These are phyloP conservation scores for Cenopis cana DNA, from an alignment of 2,888 invertebrate species.

Conservation along the genomic window DNA sequence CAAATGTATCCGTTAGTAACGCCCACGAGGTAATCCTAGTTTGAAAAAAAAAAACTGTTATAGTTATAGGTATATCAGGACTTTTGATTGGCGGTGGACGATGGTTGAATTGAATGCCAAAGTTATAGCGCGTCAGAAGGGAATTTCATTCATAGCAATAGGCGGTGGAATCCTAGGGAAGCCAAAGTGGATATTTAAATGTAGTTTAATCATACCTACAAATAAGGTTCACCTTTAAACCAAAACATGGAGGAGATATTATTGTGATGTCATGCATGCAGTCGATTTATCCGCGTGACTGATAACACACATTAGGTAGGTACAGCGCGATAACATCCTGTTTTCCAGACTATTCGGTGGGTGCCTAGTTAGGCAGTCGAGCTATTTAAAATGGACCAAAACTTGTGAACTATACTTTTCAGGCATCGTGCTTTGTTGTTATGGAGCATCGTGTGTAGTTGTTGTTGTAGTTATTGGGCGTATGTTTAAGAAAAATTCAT, in stretches of 20 bases:
- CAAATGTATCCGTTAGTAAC: no score
- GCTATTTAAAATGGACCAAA: no score
- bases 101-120: no score
- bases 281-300: conserved; percentile 38
- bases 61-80: no score
- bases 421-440: no score
- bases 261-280: conserved; percentile 5
- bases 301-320: conserved; percentile 24
- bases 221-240: conserved; percentile 1
- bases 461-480: no score
- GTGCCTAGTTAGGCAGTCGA: neutral
- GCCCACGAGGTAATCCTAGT: neutral
- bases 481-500: no score
- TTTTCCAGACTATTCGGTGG: conserved; percentile 18
- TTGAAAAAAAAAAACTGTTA: neutral
- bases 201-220: neutral
- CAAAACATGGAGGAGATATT: conserved; percentile 9
- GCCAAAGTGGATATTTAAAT: neutral
- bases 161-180: neutral
- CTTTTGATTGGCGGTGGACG: no score
- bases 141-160: neutral
- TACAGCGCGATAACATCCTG: conserved; percentile 38
- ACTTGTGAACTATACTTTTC: no score
- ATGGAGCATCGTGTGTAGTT: no score
- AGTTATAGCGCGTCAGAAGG: no score